Evolutionary conservation across 2,888 invertebrate genomes (phyloP).

Genomic region (Gastrophysa polygoni): DNA sequence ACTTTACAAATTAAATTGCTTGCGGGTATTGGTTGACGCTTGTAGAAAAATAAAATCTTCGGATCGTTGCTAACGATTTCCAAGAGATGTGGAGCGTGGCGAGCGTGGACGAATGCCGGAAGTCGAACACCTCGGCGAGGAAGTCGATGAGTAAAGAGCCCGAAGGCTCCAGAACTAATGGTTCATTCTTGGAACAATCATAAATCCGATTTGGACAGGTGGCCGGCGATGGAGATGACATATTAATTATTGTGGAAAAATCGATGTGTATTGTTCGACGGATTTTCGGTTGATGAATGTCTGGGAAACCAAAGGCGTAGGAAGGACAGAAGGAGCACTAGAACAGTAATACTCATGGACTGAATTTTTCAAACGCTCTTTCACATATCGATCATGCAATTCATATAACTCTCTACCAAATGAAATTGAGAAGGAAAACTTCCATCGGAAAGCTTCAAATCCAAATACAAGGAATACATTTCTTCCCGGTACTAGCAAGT

Average conservation of each 20-base stretch:
- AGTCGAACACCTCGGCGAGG: conserved; percentile 10
- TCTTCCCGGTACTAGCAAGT: too few species aligned
- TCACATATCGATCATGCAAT: too few species aligned
- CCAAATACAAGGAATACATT: too few species aligned
- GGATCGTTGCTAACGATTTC: neutral
- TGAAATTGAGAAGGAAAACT: too few species aligned
- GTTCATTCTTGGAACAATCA: conserved; percentile 50
- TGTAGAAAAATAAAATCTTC: too few species aligned
- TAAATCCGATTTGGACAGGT: conserved; percentile 51
- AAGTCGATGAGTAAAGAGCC: conserved; percentile 42
- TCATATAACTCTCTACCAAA: too few species aligned
- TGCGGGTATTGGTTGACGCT: too few species aligned
- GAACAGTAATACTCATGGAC: too few species aligned
- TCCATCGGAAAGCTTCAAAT: too few species aligned
- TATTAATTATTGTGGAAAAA: conserved; percentile 29
- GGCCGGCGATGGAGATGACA: conserved; percentile 38
- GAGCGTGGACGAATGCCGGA: conserved; percentile 10
- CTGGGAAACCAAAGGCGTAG: neutral
- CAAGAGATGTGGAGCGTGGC: neutral
- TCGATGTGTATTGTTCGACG: neutral
- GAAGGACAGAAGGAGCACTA: too few species aligned
- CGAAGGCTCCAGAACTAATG: conserved; percentile 50
- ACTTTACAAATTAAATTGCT: too few species aligned
- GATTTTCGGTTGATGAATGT: neutral
- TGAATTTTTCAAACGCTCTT: too few species aligned